Evolutionary conservation across 2,888 invertebrate species (phyloP), one percentile per base, ranked within the genome.

Genomic region (Orgyia antiqua): DNA sequence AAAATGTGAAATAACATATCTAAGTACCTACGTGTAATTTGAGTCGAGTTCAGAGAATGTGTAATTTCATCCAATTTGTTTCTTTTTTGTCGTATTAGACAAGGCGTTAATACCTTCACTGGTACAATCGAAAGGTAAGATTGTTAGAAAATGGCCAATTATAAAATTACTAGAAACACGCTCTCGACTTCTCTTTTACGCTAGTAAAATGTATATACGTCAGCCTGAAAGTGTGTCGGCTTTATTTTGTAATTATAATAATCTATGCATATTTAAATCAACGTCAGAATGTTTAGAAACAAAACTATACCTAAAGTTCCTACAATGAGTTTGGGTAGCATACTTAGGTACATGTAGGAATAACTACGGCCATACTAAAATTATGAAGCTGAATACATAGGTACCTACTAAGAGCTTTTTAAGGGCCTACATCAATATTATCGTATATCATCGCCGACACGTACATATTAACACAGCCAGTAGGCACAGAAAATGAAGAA

Each of bases 51-150:
- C 34, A 38, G 55, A 57, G 65, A 68, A 74, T 70, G 65, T 73
- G 69, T 78, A 75, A 78, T 77, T 77, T 67, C 58, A 71, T 71
- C 67, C 61, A 72, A 76, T 76, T 71, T 66, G 47, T 58, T 61
- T 68, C 62, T 68, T 61, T 59, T 52, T 50, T 36, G 20, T 26
- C 13, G 8, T 13, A 13, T 15, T 24, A 27, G 19, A 20, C 4
- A 29, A 23, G 24, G 40, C 39, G 39, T 24, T 51, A 51, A 47
- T 25, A 39, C 39, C 17, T 9, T n/a, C 18, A 25, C 35, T 39
- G 31, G 46, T 39, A 42, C 39, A 48, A 51, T 47, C 33, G 41
- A 36, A 41, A 46, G 36, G 51, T 44, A 47, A 44, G 44, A 44
- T 42, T 36, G 42, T 45, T 42, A 33, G 44, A 52, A 46, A 55